Evolutionary conservation across 2,888 invertebrate genomes (phyloP), one percentile per base, ranked within the genome.

Genomic region (Caenorhabditis wallacei): DNA sequence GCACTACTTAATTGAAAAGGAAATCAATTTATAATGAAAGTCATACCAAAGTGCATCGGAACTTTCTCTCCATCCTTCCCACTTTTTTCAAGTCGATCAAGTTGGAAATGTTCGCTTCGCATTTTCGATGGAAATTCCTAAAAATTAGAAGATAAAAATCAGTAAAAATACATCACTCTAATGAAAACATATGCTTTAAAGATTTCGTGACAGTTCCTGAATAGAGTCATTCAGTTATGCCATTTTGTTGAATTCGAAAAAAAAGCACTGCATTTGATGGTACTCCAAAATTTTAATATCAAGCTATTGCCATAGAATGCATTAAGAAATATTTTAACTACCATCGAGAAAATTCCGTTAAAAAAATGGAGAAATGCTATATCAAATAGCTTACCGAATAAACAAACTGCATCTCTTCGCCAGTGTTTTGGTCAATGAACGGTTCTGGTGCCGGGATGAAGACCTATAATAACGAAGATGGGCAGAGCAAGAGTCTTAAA

Each of bases 381-480:
- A 46, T 56, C n/a, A 2, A 26, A n/a, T 43, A 7, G 1, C 18
- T 18, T 48, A 81, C 82, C 48, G 40, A 76, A 79, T 90, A 91
- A 1, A 18, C 48, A 72, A 87, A 91, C 35, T 68, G 69, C 16
- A 68, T 22, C 22, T 89, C 88, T 22, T 82, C 74, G 20, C 85
- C 85, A 26, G 79, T 84, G 18, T 86, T 78, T 35, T 75, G 79
- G 46, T 85, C 79, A 13, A 88, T 51, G 35, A 90, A 72, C 10
- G 95, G 95, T 92, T 98, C 97, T 0, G 98, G 98, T 24, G 98
- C 97, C 92, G 96, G 94, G 85, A 99, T 96, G 92, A 97, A 97
- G 81, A 98, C 97, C 87, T 87, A 57, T 18, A 83, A 74, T 8
- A 30, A 30, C 30, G 30, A 30, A 30, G 30, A 30, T 30, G 30